Evolutionary conservation across 2,797 vertebrate species (phyloP), one percentile per base, ranked within the genome.

Genomic region (Muraenolepis orangiensis): DNA sequence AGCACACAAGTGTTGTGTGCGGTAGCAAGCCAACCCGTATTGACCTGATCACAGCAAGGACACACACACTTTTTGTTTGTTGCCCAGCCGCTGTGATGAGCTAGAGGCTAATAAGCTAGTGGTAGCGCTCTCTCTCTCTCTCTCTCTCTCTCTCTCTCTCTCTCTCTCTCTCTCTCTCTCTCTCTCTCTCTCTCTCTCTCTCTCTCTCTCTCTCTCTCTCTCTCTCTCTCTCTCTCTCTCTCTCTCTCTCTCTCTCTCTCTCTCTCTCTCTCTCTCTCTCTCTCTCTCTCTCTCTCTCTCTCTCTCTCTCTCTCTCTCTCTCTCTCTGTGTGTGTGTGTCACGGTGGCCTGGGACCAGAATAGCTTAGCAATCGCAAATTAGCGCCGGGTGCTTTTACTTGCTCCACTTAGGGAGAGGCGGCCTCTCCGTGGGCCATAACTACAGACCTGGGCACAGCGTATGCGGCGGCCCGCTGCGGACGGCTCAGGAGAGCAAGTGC

Each of bases 301-400:
- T 40, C 38, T 40, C 38, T 0, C 3, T 5, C 40, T 6, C 46
- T 38, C 61, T 61, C 23, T 26, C 76, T 51, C 38, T 42, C 31
- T 23, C 34, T 23, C 32, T 72, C 66, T 71, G n/a, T n/a, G n/a
- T n/a, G n/a, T n/a, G 26, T 29, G 73, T 69, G 70, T 76, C 72
- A 29, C 69, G 5, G 74, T 16, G 72, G 74, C 71, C 2, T 0
- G 3, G 2, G 73, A 81, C 85, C 82, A 84, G 79, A 87, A 90
- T 90, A 91, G 74, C 80, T 75, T 57, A 16, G 11, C 51, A 57
- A 87, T 89, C 84, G 78, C 87, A 89, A 87, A 88, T 87, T 85
- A 86, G 85, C 82, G 2, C 81, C 36, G 77, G n/a, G 66, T 13
- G 72, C 74, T 75, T 78, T 81, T 61, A 74, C 78, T 67, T 23